Base-by-base conservation (phyloP, 2,888 invertebrate genomes). In the Ophonus ardosiacus region DNA sequence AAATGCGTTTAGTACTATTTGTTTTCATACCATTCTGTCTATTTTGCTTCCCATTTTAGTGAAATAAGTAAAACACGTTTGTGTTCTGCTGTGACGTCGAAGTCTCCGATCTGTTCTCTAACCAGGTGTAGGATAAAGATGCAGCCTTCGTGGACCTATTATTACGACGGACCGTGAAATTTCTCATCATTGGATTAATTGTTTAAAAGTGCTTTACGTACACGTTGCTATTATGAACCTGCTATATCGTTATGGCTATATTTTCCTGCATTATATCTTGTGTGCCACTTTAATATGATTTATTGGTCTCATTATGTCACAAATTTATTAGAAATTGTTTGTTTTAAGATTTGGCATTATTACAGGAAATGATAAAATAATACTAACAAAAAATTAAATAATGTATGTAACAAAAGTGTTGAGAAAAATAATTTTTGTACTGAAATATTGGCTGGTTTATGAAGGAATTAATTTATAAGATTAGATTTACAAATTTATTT, bases 81-180 rank as follows among this genome's bases (percentile, higher is more conserved):
- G 13, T 51, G 10, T 51, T 13, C 13, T 51, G 43, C 8, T 10
- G 43, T 51, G 13, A 7, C 10, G 71, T 74, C 43, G 71, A 74
- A 74, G 71, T 74, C 71, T 74, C 71, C 43, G 31, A 59, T 17
- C n/a, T 57, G 24, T 17, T 57, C 57, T 59, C 4, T 74, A 74
- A 74, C 83, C 83, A 83, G 83, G 74, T 83, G 74, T 38, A 59
- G 59, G 21, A 82, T 83, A 76, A 74, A 83, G 83, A 83, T 71
- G 43, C 83, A 65, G 63, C 31, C 71, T 31, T 68, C 68, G 81
- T 81, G 63, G 85, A 86, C 86, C 86, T 86, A 86, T 86, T 86
- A 86, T 86, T 86, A 85, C 85, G 86, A 74, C 83, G 84, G 85
- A 86, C 86, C 85, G 86, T 86, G 86, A 86, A 86, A 86, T 86